Evolutionary conservation across 2,888 invertebrate species (phyloP), one percentile per base, ranked within the genome.

Genomic region (Cerastis rubricosa): DNA sequence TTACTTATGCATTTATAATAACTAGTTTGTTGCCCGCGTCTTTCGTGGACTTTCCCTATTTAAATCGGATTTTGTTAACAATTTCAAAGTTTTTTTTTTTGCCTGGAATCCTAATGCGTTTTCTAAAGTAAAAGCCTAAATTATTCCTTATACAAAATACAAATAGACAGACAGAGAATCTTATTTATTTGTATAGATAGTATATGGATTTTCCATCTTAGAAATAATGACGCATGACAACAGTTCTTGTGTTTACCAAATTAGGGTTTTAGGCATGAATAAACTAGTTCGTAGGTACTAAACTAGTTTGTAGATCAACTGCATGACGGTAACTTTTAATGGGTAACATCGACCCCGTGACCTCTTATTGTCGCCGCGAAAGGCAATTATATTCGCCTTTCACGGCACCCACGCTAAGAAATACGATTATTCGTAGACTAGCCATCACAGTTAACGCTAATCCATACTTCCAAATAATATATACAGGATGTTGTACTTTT

Each of bases 381-480:
- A 9, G 35, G 61, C 35, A 5, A 61, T 29, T 35, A 61, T 69
- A 75, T 45, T 64, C 22, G 29, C 49, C 63, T 64, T 64, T 49
- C n/a, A 45, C 29, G 17, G 29, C 57, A 19, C 67, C 71, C 68
- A 80, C 82, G 65, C 68, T 19, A 17, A 54, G 35, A 64, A 63
- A 77, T 70, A 35, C 14, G n/a, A 76, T 63, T 67, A 45, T 51
- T 45, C 29, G 22, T 35, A 25, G 51, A 66, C 40, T 12, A 14
- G 22, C 25, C 35, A 47, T 47, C 40, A 59, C 35, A 70, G 65
- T 47, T n/a, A 71, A 51, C 40, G 1, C 8, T 54, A 69, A 74
- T 79, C 51, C 11, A 61, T 35, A 61, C 19, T 19, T 59, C 29
- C 59, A n/a, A n/a, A n/a, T n/a, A n/a, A n/a, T n/a, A 29, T 61